Percentiles rank a stretch among this genome's conserved stretches.
These are phyloP conservation scores for Anastrepha ludens DNA, from an alignment of 1,140 invertebrate genomes.

Conservation along the genomic window DNA sequence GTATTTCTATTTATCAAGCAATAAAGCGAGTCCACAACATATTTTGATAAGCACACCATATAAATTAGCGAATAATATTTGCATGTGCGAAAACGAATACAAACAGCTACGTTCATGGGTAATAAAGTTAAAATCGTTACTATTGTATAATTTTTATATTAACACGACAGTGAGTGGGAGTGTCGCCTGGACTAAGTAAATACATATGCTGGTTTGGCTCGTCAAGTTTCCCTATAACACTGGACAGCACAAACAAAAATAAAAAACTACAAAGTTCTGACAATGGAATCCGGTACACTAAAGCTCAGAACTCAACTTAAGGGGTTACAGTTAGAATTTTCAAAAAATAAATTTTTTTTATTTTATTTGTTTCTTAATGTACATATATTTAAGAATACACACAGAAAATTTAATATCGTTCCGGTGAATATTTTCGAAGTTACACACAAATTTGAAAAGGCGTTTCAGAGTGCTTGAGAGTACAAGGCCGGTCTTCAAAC, in stretches of 20 bases:
- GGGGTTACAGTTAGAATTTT: no score
- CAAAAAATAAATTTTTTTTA: no score
- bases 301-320: no score
- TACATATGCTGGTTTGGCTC: background rate
- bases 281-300: background rate
- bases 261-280: background rate
- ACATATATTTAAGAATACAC: no score
- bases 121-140: background rate
- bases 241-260: background rate
- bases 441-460: no score
- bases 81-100: background rate
- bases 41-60: background rate
- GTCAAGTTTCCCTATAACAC: background rate
- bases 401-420: no score
- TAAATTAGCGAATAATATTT: background rate
- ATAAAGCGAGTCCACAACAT: background rate
- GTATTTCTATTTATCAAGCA: no score
- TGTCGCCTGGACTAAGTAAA: background rate
- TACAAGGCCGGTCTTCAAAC: no score
- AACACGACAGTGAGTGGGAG: background rate
- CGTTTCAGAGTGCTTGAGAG: no score
- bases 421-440: no score
- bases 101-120: background rate
- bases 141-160: conserved; percentile 9
- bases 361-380: no score